A percentile compares a stretch with the other conserved stretches of the same genome.
Evolutionary conservation across 2,888 invertebrate genomes (phyloP).

Genomic region (Apoda limacodes): DNA sequence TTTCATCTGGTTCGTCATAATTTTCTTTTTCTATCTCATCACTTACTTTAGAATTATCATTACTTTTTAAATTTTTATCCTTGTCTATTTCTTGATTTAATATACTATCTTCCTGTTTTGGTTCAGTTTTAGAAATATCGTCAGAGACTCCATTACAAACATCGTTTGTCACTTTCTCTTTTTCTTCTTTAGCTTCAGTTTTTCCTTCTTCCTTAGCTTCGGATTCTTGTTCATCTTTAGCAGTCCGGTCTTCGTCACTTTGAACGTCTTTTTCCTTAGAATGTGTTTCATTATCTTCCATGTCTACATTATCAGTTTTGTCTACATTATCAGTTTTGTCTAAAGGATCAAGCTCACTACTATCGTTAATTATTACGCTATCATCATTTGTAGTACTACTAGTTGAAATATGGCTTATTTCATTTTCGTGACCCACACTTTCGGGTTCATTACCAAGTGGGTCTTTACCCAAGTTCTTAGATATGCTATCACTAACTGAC

Average conservation of each 20-base stretch:
- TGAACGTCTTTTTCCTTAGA: constrained; percentile 5
- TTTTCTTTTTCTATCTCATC: constrained; percentile 5
- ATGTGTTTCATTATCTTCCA: constrained; percentile 6
- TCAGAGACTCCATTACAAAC: constrained; percentile 1
- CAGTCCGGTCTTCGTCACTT: constrained; percentile 11
- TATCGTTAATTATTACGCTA: not conserved
- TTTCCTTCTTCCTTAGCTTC: constrained; percentile 1
- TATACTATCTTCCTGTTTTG: not conserved
- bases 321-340: constrained; percentile 11
- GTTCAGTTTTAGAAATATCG: not conserved
- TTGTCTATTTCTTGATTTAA: not conserved
- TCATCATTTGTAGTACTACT: constrained; percentile 2
- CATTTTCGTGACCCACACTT: constrained; percentile 20
- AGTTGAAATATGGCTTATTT: constrained; percentile 1
- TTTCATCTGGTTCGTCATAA: constrained; percentile 7
- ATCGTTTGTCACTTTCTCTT: not conserved
- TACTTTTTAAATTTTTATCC: not conserved
- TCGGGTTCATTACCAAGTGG: constrained; percentile 1
- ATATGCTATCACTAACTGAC: constrained; percentile 15
- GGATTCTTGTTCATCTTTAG: constrained; percentile 7
- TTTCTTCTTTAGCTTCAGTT: constrained; percentile 1
- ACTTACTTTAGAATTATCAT: constrained; percentile 4
- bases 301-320: constrained; percentile 5
- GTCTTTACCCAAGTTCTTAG: constrained; percentile 9
- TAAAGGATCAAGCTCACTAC: constrained; percentile 10